Conservation (phyloP, 1,140 invertebrate genomes). For the Musca vetustissima region DNA sequence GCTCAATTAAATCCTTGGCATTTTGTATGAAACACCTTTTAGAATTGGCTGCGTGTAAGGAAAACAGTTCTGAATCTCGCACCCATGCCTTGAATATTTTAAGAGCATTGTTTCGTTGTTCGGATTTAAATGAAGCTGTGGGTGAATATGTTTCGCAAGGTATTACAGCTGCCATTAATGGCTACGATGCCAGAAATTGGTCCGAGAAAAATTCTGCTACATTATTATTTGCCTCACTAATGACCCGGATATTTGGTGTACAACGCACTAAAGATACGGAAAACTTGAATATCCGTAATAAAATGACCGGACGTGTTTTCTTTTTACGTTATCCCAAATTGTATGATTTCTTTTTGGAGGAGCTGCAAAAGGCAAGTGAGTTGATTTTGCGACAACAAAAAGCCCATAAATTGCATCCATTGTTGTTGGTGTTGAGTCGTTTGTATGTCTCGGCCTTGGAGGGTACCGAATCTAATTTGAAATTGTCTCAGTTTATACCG, state of each 20-base stretch:
- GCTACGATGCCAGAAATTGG: constrained; percentile 77
- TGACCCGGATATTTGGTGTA: constrained; percentile 88
- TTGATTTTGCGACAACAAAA: constrained; percentile 33
- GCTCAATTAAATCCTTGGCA: constrained; percentile 62
- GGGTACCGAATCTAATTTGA: constrained; percentile 65
- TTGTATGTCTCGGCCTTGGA: constrained; percentile 76
- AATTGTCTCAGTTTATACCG: constrained; percentile 56
- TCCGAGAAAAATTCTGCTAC: constrained; percentile 84
- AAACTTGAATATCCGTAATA: constrained; percentile 74
- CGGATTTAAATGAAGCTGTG: constrained; percentile 72
- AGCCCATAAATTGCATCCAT: constrained; percentile 69
- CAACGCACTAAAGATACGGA: constrained; percentile 73
- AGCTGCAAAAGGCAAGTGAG: constrained; percentile 35
- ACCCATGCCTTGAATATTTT: constrained; percentile 87
- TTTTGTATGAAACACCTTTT: constrained; percentile 64
- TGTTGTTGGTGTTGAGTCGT: constrained; percentile 76
- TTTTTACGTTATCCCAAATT: constrained; percentile 81
- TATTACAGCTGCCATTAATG: constrained; percentile 71
- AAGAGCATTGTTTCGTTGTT: constrained; percentile 76
- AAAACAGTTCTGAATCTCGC: constrained; percentile 57
- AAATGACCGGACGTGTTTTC: constrained; percentile 77
- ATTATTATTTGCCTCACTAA: constrained; percentile 80
- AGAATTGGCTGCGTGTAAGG: constrained; percentile 45
- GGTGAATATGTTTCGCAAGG: constrained; percentile 72
- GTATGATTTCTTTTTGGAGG: constrained; percentile 73